Conservation (phyloP, 2,797 vertebrate species). For the Poeciliopsis turneri region DNA sequence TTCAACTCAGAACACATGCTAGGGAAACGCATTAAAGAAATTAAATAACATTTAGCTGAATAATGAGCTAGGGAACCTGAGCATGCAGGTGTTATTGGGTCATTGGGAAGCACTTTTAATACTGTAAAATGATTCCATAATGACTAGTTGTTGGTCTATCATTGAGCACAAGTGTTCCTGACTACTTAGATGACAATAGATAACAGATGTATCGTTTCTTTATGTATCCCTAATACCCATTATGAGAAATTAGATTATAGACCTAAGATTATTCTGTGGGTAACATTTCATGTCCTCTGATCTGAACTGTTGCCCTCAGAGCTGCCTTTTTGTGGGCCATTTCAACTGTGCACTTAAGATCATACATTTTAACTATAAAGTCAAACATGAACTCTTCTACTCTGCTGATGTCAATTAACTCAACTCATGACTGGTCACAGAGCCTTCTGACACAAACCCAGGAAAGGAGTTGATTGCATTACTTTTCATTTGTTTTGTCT, state of each 20-base stretch:
- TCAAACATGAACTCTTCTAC: too few species aligned
- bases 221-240: background rate
- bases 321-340: too few species aligned
- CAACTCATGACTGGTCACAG: too few species aligned
- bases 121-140: background rate
- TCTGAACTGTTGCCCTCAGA: too few species aligned
- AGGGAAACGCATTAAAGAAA: background rate
- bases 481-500: background rate
- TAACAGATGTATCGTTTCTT: background rate
- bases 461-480: background rate
- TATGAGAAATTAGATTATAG: background rate
- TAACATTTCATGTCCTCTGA: too few species aligned
- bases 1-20: background rate
- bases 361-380: too few species aligned
- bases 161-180: background rate
- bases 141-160: background rate
- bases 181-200: background rate
- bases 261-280: too few species aligned
- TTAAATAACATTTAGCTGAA: conserved; percentile 9
- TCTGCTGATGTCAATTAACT: too few species aligned
- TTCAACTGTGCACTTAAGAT: too few species aligned
- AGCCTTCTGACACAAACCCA: background rate
- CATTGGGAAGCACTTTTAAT: background rate
- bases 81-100: conserved; percentile 2
- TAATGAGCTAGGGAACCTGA: background rate